These are phyloP conservation scores for Piezodorus guildinii DNA, from an alignment of 1,140 invertebrate genomes.

Conservation along the genomic window DNA sequence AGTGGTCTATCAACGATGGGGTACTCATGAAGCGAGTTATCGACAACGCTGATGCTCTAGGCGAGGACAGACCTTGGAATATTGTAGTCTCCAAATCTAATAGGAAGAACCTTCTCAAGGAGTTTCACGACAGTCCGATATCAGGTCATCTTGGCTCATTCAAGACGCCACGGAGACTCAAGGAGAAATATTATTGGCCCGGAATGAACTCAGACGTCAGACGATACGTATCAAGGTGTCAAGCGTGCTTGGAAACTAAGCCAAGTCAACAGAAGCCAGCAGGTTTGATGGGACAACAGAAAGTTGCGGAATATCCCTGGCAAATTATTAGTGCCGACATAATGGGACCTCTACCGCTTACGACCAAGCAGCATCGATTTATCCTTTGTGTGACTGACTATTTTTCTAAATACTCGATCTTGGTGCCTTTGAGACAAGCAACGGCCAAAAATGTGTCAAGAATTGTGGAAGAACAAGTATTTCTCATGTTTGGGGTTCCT, in stretches of 20 bases:
- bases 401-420: too few species aligned
- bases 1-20: too few species aligned
- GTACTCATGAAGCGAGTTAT: slow-evolving; percentile 25
- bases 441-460: too few species aligned
- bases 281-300: neutral
- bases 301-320: neutral
- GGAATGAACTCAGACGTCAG: too few species aligned
- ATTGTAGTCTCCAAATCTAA: too few species aligned
- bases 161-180: neutral
- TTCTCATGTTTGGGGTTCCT: too few species aligned
- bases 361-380: neutral
- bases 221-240: too few species aligned
- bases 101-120: neutral
- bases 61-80: neutral
- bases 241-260: neutral
- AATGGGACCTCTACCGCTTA: neutral
- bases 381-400: neutral
- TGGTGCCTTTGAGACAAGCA: too few species aligned
- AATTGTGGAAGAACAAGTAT: too few species aligned
- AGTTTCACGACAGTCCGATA: neutral
- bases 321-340: neutral
- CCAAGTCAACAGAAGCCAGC: neutral
- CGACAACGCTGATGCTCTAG: neutral
- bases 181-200: too few species aligned
- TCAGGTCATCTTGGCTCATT: neutral